Conservation (phyloP, 2,113 vertebrate species). For the Calyptomena viridis region DNA sequence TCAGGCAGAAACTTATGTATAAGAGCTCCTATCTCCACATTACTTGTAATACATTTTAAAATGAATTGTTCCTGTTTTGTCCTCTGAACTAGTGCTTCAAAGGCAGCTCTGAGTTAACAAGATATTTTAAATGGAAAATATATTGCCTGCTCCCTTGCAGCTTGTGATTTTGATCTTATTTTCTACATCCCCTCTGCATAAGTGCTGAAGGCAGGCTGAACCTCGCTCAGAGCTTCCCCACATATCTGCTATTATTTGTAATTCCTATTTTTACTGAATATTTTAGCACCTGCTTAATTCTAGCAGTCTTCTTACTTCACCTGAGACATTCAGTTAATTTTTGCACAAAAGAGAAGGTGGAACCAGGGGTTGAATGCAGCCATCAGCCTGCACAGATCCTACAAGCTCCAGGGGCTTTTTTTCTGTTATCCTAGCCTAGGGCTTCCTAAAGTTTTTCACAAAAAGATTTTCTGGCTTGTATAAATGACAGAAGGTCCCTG, state of each 20-base stretch:
- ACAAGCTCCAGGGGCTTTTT: background rate
- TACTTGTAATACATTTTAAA: background rate
- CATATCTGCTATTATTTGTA: background rate
- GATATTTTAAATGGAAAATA: background rate
- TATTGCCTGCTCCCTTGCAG: background rate
- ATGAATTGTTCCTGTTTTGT: background rate
- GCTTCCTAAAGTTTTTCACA: background rate
- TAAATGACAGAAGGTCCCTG: background rate
- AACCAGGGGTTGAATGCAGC: background rate
- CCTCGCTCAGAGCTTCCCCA: background rate
- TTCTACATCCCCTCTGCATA: background rate
- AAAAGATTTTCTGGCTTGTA: background rate
- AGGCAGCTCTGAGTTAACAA: background rate
- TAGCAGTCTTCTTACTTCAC: background rate
- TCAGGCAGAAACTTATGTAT: background rate
- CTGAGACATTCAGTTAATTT: background rate
- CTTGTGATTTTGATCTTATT: background rate
- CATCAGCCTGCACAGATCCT: background rate
- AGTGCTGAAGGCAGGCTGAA: background rate
- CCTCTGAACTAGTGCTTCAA: background rate
- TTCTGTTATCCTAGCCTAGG: background rate
- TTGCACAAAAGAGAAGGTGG: background rate
- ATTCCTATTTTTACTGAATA: background rate
- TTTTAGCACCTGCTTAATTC: background rate
- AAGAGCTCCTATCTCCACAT: background rate